A percentile compares a stretch with the other conserved stretches of the same genome.
These are phyloP conservation scores for Lasioglossum calceatum DNA, from an alignment of 2,888 invertebrate genomes.

Conservation along the genomic window DNA sequence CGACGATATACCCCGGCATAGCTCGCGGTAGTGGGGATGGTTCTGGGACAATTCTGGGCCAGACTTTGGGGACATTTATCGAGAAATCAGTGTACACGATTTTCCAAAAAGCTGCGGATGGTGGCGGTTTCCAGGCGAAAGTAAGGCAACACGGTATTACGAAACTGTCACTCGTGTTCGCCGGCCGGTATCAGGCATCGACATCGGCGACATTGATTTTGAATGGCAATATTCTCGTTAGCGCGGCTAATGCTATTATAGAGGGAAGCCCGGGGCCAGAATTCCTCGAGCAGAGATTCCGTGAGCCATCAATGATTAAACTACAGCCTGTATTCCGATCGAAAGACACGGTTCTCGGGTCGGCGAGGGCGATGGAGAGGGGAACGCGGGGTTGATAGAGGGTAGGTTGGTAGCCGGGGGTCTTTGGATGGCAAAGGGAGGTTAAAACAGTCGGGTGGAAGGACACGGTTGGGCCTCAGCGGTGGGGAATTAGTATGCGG, in stretches of 20 bases:
- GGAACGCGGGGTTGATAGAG: constrained; percentile 3
- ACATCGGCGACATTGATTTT: background rate
- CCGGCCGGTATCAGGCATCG: background rate
- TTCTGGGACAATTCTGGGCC: too few relatives aligned
- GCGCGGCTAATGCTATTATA: constrained; percentile 4
- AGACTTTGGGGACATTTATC: too few relatives aligned
- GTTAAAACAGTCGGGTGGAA: constrained; percentile 53
- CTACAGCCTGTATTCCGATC: background rate
- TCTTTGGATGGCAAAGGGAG: constrained; percentile 54
- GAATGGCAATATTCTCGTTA: constrained; percentile 19
- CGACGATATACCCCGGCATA: too few relatives aligned
- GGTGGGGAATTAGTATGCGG: constrained; percentile 81
- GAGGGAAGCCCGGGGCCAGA: background rate
- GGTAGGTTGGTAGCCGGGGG: background rate
- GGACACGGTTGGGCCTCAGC: constrained; percentile 39
- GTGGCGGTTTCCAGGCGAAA: background rate
- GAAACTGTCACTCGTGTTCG: background rate
- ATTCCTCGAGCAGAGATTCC: constrained; percentile 10
- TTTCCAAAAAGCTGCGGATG: background rate
- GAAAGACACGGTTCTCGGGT: constrained; percentile 13
- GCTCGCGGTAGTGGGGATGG: too few relatives aligned
- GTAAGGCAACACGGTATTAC: background rate
- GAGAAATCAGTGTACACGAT: too few relatives aligned
- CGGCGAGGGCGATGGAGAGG: background rate
- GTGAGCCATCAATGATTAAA: constrained; percentile 11